Base-by-base conservation (phyloP, 1,140 invertebrate species). In the Procambarus virginalis region DNA sequence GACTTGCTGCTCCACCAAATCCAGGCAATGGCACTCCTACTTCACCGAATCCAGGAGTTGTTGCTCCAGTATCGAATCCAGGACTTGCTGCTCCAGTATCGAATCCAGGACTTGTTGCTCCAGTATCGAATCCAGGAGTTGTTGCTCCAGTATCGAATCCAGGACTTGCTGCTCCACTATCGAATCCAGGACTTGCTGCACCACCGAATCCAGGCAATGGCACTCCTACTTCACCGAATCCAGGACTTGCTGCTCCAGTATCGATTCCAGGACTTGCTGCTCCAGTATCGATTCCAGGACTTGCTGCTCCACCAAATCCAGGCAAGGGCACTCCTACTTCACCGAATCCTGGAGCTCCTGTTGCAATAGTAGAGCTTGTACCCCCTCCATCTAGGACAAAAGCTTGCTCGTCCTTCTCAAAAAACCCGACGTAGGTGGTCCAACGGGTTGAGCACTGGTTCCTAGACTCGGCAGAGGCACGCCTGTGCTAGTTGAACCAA, bases 381-480 rank as follows among this genome's bases (percentile, higher is more conserved):
- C 45, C 77, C 49, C 75, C 75, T 75, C 86, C 79, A n/a, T 51
- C 45, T 9, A 73, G n/a, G 8, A 51, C 20, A 12, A 64, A 12
- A 34, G 48, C 76, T 58, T 3, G 45, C 20, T 60, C 75, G 14
- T 49, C 85, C 5, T 68, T 60, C 1, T n/a, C 80, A 82, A 82
- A 64, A 87, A 87, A 48, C 75, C 73, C 9, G 76, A 14, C 2
- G 58, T n/a, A 46, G 85, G 22, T n/a, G 79, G 70, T 4, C 45
- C 46, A 14, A 76, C 51, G 2, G 85, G 51, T 9, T 55, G 51
- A 55, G 79, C 55, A 10, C 20, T 46, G 6, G 58, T 48, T 34
- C 64, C 79, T 34, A 60, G 79, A 60, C 76, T 80, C 10, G 85
- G 76, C n/a, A 79, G 55, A 60, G 55, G 68, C 3, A 81, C 80